Conservation (phyloP, 2,888 invertebrate species). For the Xanthostigma xanthostigma region DNA sequence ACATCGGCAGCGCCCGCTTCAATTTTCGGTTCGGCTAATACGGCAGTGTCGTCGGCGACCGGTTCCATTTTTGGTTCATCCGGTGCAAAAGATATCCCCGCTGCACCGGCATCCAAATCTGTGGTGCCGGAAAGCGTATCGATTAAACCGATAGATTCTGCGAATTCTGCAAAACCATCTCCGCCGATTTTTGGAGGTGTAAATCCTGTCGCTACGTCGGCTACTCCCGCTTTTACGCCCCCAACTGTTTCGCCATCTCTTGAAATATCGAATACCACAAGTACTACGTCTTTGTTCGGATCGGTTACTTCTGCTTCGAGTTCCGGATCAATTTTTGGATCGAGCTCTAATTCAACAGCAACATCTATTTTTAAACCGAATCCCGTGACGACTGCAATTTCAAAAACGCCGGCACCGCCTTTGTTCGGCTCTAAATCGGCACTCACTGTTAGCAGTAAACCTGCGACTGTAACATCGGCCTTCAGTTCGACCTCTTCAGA, state of each 20-base stretch:
- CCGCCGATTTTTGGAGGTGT: neutral
- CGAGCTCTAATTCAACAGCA: no score
- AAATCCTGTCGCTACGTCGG: neutral
- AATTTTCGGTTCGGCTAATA: constrained; percentile 25
- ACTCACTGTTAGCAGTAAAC: no score
- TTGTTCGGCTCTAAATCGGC: no score
- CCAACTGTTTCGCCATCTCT: constrained; percentile 2
- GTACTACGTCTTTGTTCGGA: neutral
- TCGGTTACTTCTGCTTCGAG: neutral
- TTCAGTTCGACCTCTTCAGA: no score
- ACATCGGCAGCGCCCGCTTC: constrained; percentile 23
- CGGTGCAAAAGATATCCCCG: neutral
- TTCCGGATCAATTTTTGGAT: neutral
- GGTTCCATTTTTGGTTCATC: neutral
- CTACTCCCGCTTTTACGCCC: neutral
- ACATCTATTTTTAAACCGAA: no score
- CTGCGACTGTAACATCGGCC: no score
- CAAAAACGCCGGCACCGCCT: no score
- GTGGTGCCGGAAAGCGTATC: neutral
- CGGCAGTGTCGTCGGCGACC: neutral
- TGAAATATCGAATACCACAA: constrained; percentile 1
- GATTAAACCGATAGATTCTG: neutral
- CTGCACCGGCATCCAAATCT: constrained; percentile 3
- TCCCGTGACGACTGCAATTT: no score
- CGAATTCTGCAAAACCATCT: neutral